Percentiles rank a stretch among this genome's conserved stretches.
These are phyloP conservation scores for Lasioglossum villosulum DNA, from an alignment of 2,888 invertebrate species.

Conservation along the genomic window DNA sequence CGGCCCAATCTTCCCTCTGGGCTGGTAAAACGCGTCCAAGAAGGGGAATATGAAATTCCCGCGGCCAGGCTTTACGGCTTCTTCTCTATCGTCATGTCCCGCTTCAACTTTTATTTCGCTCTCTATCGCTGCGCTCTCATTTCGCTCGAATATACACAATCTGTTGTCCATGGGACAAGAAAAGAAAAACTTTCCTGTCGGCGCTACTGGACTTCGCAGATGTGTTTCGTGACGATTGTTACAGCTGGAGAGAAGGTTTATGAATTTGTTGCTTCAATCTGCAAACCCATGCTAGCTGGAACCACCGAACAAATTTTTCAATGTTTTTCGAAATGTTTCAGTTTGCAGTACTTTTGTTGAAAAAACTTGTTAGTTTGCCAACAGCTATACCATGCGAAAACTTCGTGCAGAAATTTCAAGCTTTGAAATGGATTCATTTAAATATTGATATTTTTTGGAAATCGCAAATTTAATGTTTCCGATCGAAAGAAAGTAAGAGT, in stretches of 20 bases:
- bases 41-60: slow-evolving; percentile 68
- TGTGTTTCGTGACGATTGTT: background rate
- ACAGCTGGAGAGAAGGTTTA: background rate
- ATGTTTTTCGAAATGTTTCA: too few species aligned
- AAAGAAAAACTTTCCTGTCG: background rate
- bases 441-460: too few species aligned
- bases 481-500: too few species aligned
- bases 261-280: background rate
- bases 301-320: too few species aligned
- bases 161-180: background rate
- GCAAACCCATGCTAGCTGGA: too few species aligned
- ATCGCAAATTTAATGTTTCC: too few species aligned
- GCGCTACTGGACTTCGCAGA: background rate
- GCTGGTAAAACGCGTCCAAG: slow-evolving; percentile 42
- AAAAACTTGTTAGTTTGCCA: too few species aligned
- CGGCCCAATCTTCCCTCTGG: slow-evolving; percentile 16
- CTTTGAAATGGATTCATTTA: too few species aligned
- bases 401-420: too few species aligned
- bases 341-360: too few species aligned
- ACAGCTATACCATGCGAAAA: too few species aligned
- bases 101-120: slow-evolving; percentile 21
- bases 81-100: slow-evolving; percentile 31
- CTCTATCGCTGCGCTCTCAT: slow-evolving; percentile 3
- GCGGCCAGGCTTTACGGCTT: slow-evolving; percentile 64
- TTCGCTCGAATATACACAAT: slow-evolving; percentile 3